Evolutionary conservation across 1,140 invertebrate species (phyloP), one percentile per base, ranked within the genome.

Genomic region (Myzus persicae): DNA sequence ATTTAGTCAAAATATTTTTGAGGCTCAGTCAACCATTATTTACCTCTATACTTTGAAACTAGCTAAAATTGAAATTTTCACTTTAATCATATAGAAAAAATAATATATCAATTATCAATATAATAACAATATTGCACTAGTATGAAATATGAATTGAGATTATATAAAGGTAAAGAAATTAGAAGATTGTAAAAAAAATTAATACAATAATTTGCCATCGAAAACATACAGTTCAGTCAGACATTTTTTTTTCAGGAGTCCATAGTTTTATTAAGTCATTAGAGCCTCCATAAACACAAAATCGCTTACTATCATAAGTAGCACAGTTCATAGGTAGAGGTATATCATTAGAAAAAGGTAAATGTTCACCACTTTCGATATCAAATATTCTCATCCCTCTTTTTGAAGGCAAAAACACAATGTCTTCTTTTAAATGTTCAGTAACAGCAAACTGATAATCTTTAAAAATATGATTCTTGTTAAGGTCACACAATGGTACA

Each of bases 361-460:
- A 84, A 31, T 85, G 20, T 20, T 84, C 18, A 6, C 81, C 81
- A 54, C 8, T 85, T 20, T 54, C 46, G 31, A 93, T 93, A n/a
- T 93, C 81, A 51, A 93, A 42, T 38, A 84, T 93, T 82, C 18
- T 51, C 36, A 93, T n/a, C 40, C 91, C 91, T 40, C 5, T 31
- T 11, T 54, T 20, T 51, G 91, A 40, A 2, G 91, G 91, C 3
- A 93, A 38, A 84, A 93, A 93, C 4, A 46, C 91, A 51, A 93
- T 54, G 9, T 93, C 91, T 93, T 93, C 20, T 93, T 93, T 93
- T 2, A 93, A 84, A 84, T 93, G 7, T 42, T 93, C 81, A 31
- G 91, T 93, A 84, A 82, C 40, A n/a, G 81, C 76, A 54, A 85
- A 93, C 18, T 93, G 91, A 31, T 51, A 93, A 14, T 84, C 36